These are phyloP conservation scores for Liasis olivaceus DNA, from an alignment of 2,797 vertebrate genomes.

Conservation along the genomic window DNA sequence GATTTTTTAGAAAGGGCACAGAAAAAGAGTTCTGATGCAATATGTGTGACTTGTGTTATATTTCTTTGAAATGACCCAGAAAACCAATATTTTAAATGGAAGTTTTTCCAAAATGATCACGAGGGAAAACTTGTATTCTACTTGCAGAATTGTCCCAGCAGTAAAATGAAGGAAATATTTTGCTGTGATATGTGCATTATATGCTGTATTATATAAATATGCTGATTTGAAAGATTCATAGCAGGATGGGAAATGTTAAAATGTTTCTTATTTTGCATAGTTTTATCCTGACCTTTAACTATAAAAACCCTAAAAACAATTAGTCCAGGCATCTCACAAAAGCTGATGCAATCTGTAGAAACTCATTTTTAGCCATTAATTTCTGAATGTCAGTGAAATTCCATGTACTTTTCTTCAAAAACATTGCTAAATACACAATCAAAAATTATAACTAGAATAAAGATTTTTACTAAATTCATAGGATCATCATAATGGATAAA, in stretches of 20 bases:
- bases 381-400: background rate
- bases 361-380: background rate
- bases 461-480: conserved; percentile 8
- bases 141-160: background rate
- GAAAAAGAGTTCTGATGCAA: background rate
- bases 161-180: background rate
- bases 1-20: background rate
- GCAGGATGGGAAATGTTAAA: background rate
- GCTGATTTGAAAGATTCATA: background rate
- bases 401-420: background rate
- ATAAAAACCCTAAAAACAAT: background rate
- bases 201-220: background rate
- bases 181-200: background rate
- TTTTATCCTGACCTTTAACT: background rate
- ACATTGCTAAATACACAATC: background rate
- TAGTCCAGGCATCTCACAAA: background rate
- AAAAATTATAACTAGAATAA: background rate
- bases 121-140: background rate
- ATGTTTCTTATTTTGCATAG: background rate
- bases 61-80: background rate
- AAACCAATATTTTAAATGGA: background rate
- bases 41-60: background rate
- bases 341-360: background rate
- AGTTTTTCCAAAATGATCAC: background rate
- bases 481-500: background rate